Conservation (phyloP, 2,888 invertebrate species). For the Drosophila conformis region DNA sequence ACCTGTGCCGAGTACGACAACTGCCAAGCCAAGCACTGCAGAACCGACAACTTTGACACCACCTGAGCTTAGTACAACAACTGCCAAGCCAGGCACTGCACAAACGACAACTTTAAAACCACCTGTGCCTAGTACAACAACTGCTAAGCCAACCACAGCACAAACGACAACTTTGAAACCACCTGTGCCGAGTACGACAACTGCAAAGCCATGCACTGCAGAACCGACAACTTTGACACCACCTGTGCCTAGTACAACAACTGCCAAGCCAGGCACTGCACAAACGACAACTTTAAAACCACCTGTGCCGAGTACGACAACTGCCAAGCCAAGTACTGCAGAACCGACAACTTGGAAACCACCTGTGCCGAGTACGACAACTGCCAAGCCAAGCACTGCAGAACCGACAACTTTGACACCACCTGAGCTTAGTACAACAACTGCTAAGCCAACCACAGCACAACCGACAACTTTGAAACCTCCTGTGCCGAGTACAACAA, state of each 20-base stretch:
- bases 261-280: background rate
- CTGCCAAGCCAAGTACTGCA: background rate
- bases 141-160: slow-evolving; percentile 5
- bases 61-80: background rate
- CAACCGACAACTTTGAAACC: background rate
- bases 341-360: background rate
- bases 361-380: background rate
- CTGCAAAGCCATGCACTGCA: background rate
- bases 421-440: too few relatives aligned
- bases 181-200: background rate
- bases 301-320: background rate
- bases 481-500: background rate
- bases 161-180: slow-evolving; percentile 10
- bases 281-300: background rate
- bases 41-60: too few relatives aligned
- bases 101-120: background rate
- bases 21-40: too few relatives aligned
- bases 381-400: background rate
- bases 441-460: background rate
- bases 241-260: background rate
- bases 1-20: too few relatives aligned
- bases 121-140: background rate
- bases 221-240: too few relatives aligned
- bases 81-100: background rate
- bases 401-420: background rate